Evolutionary conservation across 2,888 invertebrate species (phyloP), one percentile per base, ranked within the genome.

Genomic region (Sinohyriopsis cumingii): DNA sequence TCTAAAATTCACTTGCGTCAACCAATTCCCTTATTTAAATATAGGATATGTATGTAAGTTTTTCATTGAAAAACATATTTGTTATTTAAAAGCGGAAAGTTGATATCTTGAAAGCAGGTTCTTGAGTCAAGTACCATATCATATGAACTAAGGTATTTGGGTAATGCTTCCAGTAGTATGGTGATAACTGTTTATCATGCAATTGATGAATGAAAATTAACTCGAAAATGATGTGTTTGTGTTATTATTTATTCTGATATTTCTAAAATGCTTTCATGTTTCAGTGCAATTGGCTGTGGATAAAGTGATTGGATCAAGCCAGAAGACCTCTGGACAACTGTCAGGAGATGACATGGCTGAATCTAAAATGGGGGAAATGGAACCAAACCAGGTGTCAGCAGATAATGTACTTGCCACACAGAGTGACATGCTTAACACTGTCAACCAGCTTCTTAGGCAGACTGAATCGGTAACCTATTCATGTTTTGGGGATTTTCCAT

Each of bases 371-470:
- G n/a, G n/a, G 18, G 59, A 60, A 53, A 55, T 55, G 64, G 6
- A 72, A 74, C 53, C 70, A 55, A 72, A 61, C 54, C 73, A 71
- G 55, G 70, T 72, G 19, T 69, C 77, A 7, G 79, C 80, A 25
- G 81, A 82, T 60, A 82, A 73, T 63, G 79, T 84, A 67, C 72
- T 83, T 55, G 81, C 84, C 12, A 82, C 84, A 67, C 86, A 87
- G 79, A 86, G 82, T 68, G 87, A 87, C 57, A 87, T 89, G 81
- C 73, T 89, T 67, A 87, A 86, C 69, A 87, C 89, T 15, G 88
- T 89, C 45, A 86, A 87, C 22, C 85, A 87, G 68, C 77, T 89
- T 20, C 77, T 89, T 45, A 87, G 88, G 67, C 88, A 89, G 71
- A 85, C 89, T 19, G 86, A 88, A 69, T 82, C 86, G 79, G 88